Conservation (phyloP, 2,888 invertebrate genomes). For the Ochropleura plecta region DNA sequence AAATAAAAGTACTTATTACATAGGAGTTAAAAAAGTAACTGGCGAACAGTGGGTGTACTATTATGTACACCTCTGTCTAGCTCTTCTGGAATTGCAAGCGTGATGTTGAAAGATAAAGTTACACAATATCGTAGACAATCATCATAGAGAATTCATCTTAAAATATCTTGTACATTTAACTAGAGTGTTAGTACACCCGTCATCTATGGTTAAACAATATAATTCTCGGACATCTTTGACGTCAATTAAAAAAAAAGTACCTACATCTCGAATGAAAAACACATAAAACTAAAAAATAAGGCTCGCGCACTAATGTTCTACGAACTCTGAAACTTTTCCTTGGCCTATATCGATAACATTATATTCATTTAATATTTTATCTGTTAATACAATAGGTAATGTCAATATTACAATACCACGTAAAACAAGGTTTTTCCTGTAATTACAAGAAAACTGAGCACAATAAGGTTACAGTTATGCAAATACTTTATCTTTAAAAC, state of each 20-base stretch:
- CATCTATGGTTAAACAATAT: conserved; percentile 16
- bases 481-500: background rate
- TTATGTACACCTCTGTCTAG: background rate
- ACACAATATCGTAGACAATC: background rate
- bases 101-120: background rate
- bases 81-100: background rate
- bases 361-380: conserved; percentile 28
- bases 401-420: conserved; percentile 3
- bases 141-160: background rate
- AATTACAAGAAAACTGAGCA: conserved; percentile 15
- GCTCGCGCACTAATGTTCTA: conserved; percentile 17
- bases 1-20: background rate
- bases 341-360: conserved; percentile 41
- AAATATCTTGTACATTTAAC: conserved; percentile 7
- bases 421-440: conserved; percentile 15
- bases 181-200: conserved; percentile 22
- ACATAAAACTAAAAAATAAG: conserved; percentile 14
- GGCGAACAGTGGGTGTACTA: background rate
- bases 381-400: conserved; percentile 15
- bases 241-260: conserved; percentile 8
- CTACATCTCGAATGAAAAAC: conserved; percentile 16
- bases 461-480: conserved; percentile 1
- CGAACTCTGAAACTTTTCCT: conserved; percentile 25
- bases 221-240: conserved; percentile 19
- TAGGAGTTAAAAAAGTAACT: background rate